Percentiles rank a stretch among this genome's conserved stretches.
Conservation (phyloP, 2,888 invertebrate species). For the Megamerina dolium region DNA sequence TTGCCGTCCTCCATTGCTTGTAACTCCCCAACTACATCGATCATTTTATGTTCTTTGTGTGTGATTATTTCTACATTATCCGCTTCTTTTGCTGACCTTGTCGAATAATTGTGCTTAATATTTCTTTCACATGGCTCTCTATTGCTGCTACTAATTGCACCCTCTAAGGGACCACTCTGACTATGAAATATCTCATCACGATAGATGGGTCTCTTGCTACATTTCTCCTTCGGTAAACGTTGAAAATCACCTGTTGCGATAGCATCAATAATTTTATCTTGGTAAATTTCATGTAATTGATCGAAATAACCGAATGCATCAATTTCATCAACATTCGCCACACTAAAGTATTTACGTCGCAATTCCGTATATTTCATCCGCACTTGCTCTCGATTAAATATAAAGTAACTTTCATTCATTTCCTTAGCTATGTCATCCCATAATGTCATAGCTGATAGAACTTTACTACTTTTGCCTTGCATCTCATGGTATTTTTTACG, state of each 20-base stretch:
- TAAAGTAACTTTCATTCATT: conserved; percentile 25
- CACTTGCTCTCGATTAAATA: conserved; percentile 20
- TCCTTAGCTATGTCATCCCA: conserved; percentile 23
- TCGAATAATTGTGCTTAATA: too few relatives aligned
- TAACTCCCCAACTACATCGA: conserved; percentile 21
- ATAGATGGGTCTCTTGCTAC: background rate
- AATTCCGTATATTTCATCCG: conserved; percentile 18
- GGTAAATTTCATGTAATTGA: conserved; percentile 23
- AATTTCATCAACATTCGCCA: conserved; percentile 16
- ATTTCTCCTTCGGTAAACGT: background rate
- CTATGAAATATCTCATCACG: too few relatives aligned
- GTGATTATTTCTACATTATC: too few relatives aligned
- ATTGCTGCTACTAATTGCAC: too few relatives aligned
- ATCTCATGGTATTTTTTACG: conserved; percentile 17
- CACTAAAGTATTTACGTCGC: conserved; percentile 20
- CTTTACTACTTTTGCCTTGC: conserved; percentile 7
- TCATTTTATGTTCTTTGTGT: conserved; percentile 24
- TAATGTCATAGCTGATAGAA: conserved; percentile 1
- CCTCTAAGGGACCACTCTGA: too few relatives aligned
- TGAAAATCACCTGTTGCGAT: conserved; percentile 4
- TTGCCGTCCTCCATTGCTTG: conserved; percentile 18
- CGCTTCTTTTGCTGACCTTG: too few relatives aligned
- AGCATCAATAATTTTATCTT: conserved; percentile 12
- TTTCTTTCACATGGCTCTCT: too few relatives aligned
- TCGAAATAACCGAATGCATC: conserved; percentile 24